A percentile compares a stretch with the other conserved stretches of the same genome.
These are phyloP conservation scores for Saccopteryx leptura DNA, from an alignment of 2,113 vertebrate species.

Conservation along the genomic window DNA sequence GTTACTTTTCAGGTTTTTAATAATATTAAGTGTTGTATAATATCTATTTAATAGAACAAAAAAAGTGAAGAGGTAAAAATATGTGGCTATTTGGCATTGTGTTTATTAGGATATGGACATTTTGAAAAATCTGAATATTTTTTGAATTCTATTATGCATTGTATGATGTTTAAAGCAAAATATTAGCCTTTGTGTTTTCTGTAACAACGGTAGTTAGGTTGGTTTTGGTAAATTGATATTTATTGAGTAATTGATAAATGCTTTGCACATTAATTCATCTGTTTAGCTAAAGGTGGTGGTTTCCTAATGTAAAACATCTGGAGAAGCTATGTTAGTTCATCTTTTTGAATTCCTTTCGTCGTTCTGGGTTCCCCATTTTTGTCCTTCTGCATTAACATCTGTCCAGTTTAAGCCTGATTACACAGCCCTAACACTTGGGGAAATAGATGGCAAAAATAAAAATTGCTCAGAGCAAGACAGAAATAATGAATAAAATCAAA, in stretches of 20 bases:
- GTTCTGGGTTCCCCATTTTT: neutral
- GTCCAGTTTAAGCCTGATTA: neutral
- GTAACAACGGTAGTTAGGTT: neutral
- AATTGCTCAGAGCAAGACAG: neutral
- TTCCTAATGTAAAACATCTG: slow-evolving; percentile 45
- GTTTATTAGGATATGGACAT: slow-evolving; percentile 24
- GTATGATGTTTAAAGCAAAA: neutral
- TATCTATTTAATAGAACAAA: neutral
- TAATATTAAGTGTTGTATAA: neutral
- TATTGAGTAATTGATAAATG: slow-evolving; percentile 16
- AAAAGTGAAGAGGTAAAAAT: neutral
- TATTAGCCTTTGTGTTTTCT: neutral
- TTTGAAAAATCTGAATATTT: neutral
- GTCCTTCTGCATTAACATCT: neutral
- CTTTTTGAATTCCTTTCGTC: neutral
- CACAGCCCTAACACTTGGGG: neutral
- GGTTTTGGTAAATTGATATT: slow-evolving; percentile 35
- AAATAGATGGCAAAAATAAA: neutral
- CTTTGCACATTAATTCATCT: slow-evolving; percentile 24
- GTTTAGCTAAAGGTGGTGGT: neutral
- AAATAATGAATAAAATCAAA: slow-evolving; percentile 49
- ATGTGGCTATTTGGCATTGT: neutral
- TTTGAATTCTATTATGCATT: neutral
- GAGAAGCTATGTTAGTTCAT: neutral
- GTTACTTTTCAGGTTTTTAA: neutral